Percentiles rank a stretch among this genome's conserved stretches.
These are phyloP conservation scores for Prosopocoilus inquinatus DNA, from an alignment of 2,888 invertebrate species.

Conservation along the genomic window DNA sequence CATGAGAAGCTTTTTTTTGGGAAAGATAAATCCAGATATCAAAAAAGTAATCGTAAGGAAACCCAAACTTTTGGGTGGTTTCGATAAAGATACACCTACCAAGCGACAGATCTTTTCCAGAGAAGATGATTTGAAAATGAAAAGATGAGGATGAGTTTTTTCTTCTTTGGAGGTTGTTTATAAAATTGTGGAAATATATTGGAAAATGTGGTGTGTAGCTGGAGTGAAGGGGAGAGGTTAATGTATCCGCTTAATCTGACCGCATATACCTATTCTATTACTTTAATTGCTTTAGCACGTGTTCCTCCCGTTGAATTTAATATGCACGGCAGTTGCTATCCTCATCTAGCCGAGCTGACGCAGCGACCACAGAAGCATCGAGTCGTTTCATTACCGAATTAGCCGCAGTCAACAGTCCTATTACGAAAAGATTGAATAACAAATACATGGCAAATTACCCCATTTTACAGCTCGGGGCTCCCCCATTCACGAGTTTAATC, in stretches of 20 bases:
- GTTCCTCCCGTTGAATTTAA: conserved; percentile 42
- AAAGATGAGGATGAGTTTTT: too few species aligned
- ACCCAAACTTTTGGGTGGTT: too few species aligned
- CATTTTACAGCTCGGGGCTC: conserved; percentile 33
- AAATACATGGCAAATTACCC: conserved; percentile 40
- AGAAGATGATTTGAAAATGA: too few species aligned
- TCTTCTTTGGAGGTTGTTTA: too few species aligned
- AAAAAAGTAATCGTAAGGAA: too few species aligned
- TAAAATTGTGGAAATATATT: too few species aligned
- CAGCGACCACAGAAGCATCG: conserved; percentile 13
- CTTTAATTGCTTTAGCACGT: conserved; percentile 47
- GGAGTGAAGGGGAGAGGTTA: conserved; percentile 11
- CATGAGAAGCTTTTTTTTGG: too few species aligned
- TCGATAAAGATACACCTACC: too few species aligned
- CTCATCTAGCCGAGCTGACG: conserved; percentile 2
- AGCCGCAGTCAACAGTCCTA: conserved; percentile 38
- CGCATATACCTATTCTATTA: conserved; percentile 41
- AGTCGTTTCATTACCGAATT: conserved; percentile 42
- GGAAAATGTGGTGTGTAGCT: conserved; percentile 1
- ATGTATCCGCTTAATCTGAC: conserved; percentile 18
- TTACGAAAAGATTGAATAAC: conserved; percentile 44
- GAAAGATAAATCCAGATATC: too few species aligned
- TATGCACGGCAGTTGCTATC: conserved; percentile 40
- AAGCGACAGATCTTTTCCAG: too few species aligned
- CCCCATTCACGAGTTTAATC: conserved; percentile 45